These are phyloP conservation scores for Trissolcus japonicus DNA, from an alignment of 2,888 invertebrate species.

Conservation along the genomic window DNA sequence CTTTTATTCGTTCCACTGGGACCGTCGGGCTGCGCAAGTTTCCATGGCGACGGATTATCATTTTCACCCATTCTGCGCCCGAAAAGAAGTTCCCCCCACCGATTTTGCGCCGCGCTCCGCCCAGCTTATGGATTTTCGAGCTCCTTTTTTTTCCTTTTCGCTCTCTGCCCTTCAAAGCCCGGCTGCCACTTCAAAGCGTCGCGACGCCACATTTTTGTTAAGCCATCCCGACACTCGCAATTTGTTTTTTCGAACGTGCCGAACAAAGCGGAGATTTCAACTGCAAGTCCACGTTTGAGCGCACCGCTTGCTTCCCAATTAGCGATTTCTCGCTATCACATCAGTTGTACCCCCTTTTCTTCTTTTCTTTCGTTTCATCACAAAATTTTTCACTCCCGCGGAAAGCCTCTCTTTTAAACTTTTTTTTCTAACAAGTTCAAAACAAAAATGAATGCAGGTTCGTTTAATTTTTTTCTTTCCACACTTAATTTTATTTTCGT, in stretches of 20 bases:
- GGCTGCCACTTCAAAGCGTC: conserved; percentile 69
- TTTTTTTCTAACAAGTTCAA: no score
- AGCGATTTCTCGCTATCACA: conserved; percentile 14
- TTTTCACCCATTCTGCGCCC: conserved; percentile 66
- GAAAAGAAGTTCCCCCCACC: conserved; percentile 61
- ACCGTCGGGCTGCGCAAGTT: conserved; percentile 60
- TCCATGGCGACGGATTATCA: conserved; percentile 70
- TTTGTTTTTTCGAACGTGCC: conserved; percentile 53
- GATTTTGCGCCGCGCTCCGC: conserved; percentile 53
- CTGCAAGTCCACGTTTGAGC: conserved; percentile 52
- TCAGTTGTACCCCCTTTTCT: no score
- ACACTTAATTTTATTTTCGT: no score
- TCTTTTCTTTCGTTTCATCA: no score
- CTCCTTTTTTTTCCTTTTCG: conserved; percentile 31
- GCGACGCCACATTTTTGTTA: conserved; percentile 72
- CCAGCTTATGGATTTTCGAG: conserved; percentile 69
- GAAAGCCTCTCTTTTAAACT: no score
- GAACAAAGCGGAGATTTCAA: conserved; percentile 50
- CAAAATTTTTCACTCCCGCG: no score
- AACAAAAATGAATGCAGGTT: no score
- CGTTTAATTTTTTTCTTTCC: no score
- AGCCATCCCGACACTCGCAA: conserved; percentile 54
- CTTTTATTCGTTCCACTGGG: conserved; percentile 52
- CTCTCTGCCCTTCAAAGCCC: conserved; percentile 40
- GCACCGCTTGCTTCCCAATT: conserved; percentile 53